Percentiles rank a stretch among this genome's conserved stretches.
phyloP scores from a whole-genome alignment of 2,797 vertebrate genomes.

The Lepidocolaptes lacrymiger region DNA sequence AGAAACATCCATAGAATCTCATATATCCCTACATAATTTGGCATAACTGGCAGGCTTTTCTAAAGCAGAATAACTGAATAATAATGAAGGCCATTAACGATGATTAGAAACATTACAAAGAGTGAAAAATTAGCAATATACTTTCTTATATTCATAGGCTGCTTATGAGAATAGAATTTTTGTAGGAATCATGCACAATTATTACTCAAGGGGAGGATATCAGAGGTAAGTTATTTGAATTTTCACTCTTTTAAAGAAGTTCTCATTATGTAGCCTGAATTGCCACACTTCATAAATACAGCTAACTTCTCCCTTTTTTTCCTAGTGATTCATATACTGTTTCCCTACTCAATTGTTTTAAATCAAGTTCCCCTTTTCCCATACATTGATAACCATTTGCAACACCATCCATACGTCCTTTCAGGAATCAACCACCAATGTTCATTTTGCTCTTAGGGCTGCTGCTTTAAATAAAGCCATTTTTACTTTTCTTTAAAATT shows the following conservation, averaged over 20 bases:
- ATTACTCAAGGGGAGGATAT: not conserved
- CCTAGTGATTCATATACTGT: not conserved
- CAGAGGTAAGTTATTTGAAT: slow-evolving; percentile 2
- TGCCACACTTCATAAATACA: not conserved
- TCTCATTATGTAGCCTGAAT: not conserved
- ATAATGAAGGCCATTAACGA: slow-evolving; percentile 46
- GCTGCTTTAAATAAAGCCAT: not conserved
- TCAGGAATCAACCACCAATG: not conserved
- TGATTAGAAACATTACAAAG: slow-evolving; percentile 33
- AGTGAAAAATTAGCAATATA: slow-evolving; percentile 24
- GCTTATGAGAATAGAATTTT: not conserved
- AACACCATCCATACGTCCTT: not conserved
- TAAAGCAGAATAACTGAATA: slow-evolving; percentile 54
- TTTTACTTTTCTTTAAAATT: slow-evolving; percentile 14
- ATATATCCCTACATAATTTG: not conserved
- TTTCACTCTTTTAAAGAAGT: not conserved
- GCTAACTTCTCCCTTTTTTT: not conserved
- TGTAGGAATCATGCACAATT: slow-evolving; percentile 5
- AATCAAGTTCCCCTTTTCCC: not conserved
- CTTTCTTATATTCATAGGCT: not conserved
- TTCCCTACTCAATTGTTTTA: not conserved
- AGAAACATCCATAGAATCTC: not conserved
- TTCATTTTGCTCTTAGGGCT: not conserved
- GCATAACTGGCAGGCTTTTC: slow-evolving; percentile 27
- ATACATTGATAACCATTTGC: not conserved